These are phyloP conservation scores for Hedya salicella DNA, from an alignment of 2,888 invertebrate species.

Conservation along the genomic window DNA sequence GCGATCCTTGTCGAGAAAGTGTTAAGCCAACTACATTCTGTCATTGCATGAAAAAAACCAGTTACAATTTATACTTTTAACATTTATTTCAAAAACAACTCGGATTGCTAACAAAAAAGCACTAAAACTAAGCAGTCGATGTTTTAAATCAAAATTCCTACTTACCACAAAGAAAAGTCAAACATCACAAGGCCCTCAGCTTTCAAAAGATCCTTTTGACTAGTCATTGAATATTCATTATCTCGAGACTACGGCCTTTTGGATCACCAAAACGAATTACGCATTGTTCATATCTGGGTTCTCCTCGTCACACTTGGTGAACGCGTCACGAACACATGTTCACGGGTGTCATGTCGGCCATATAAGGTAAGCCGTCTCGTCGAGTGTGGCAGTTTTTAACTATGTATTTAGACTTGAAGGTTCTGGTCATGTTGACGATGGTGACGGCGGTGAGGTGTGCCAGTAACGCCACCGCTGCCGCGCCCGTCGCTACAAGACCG, in stretches of 20 bases:
- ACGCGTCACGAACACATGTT: constrained; percentile 10
- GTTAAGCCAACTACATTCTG: background rate
- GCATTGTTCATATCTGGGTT: constrained; percentile 16
- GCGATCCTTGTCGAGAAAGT: no score
- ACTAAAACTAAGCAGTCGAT: background rate
- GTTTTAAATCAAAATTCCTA: constrained; percentile 1
- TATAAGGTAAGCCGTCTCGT: constrained; percentile 29
- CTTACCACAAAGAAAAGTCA: constrained; percentile 19
- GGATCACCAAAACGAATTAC: constrained; percentile 34
- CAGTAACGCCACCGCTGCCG: constrained; percentile 47
- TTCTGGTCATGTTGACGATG: constrained; percentile 45
- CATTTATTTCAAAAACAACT: constrained; percentile 9
- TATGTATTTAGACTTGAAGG: constrained; percentile 44
- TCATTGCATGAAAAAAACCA: background rate
- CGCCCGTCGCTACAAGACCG: constrained; percentile 37
- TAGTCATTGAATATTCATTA: constrained; percentile 44
- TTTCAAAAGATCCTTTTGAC: constrained; percentile 36
- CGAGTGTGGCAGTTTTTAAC: constrained; percentile 15
- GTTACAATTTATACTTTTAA: no score
- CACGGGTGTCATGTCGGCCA: constrained; percentile 29
- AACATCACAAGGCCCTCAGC: constrained; percentile 23
- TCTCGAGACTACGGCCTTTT: constrained; percentile 25
- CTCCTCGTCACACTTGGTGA: constrained; percentile 29
- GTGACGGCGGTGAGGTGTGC: constrained; percentile 47
- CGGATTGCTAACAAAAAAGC: background rate